phyloP scores from a whole-genome alignment of 2,888 invertebrate species.

The Theodoxus fluviatilis region DNA sequence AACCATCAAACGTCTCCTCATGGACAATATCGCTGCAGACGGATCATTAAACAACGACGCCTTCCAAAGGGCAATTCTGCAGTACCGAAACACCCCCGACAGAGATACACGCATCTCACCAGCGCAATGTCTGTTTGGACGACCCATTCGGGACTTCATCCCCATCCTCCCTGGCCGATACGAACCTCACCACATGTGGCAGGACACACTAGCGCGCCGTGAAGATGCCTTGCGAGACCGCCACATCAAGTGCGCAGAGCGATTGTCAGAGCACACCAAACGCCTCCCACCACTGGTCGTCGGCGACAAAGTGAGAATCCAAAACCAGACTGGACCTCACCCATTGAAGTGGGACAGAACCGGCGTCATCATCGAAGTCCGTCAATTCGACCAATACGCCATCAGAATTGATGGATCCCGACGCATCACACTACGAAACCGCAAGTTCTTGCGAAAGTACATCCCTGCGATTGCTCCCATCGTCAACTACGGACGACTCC shows the following conservation, averaged over 20 bases:
- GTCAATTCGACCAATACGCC: constrained; percentile 23
- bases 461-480: background rate
- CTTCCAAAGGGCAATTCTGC: constrained; percentile 24
- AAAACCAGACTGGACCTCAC: constrained; percentile 19
- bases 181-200: constrained; percentile 10
- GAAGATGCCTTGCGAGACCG: constrained; percentile 21
- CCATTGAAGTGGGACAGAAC: constrained; percentile 27
- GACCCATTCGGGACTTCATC: constrained; percentile 19
- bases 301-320: constrained; percentile 19
- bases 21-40: constrained; percentile 5
- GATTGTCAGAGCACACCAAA: constrained; percentile 18
- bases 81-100: constrained; percentile 23
- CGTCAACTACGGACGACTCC: too few relatives aligned
- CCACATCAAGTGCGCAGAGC: constrained; percentile 22
- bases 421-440: constrained; percentile 16
- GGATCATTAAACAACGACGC: constrained; percentile 1
- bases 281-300: constrained; percentile 9
- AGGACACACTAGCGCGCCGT: constrained; percentile 3
- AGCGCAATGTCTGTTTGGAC: constrained; percentile 9
- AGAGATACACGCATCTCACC: constrained; percentile 13
- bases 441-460: constrained; percentile 22
- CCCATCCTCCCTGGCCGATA: constrained; percentile 22
- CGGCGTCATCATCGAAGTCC: constrained; percentile 13
- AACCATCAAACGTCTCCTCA: constrained; percentile 38
- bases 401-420: constrained; percentile 20